phyloP scores from a whole-genome alignment of 2,888 invertebrate genomes.

The Glyphotaelius pellucidus region DNA sequence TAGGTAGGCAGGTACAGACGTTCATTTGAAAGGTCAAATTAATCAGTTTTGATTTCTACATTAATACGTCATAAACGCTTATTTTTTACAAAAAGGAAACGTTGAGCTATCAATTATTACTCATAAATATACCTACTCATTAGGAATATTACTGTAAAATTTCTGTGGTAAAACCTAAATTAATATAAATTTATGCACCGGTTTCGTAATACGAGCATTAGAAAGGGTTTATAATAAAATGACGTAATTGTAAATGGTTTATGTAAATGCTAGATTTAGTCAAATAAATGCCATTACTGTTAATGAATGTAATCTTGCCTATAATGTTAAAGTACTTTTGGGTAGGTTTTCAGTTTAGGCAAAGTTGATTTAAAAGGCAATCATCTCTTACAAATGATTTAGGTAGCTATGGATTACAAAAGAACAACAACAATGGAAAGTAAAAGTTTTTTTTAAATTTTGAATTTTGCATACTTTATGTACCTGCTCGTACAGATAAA shows the following conservation, averaged over 20 bases:
- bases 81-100: neutral
- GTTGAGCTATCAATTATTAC: neutral
- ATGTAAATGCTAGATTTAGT: conserved; percentile 32
- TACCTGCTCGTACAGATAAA: neutral
- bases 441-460: neutral
- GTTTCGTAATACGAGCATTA: conserved; percentile 24
- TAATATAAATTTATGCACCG: neutral
- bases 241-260: neutral
- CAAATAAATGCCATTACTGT: conserved; percentile 25
- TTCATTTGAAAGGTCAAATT: neutral
- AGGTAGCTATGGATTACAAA: neutral
- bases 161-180: neutral
- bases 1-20: neutral
- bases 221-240: conserved; percentile 30
- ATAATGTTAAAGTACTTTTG: neutral
- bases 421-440: neutral
- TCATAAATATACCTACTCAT: conserved; percentile 8
- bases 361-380: neutral
- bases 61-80: neutral
- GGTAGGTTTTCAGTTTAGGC: neutral
- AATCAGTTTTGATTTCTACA: neutral
- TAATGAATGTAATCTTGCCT: conserved; percentile 3
- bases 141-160: neutral
- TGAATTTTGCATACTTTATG: neutral
- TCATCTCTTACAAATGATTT: neutral